phyloP scores from a whole-genome alignment of 1,140 invertebrate genomes.

The Eupristina koningsbergeri region DNA sequence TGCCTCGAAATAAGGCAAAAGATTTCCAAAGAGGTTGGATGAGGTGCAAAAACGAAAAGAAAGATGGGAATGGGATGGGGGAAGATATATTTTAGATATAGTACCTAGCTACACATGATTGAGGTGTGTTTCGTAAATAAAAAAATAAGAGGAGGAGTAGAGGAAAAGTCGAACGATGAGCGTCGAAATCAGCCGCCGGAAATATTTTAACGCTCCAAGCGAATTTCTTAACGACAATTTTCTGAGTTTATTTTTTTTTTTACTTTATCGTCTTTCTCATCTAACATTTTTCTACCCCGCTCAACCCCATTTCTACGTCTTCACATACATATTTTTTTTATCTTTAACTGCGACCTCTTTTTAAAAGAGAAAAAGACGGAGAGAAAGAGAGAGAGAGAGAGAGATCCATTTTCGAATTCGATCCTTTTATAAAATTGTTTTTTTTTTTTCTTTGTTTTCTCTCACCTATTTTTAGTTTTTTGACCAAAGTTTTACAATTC shows the following conservation, averaged over 20 bases:
- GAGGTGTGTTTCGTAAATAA: background rate
- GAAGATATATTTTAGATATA: too few species aligned
- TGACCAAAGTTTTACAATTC: background rate
- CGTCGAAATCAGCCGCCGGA: constrained; percentile 60
- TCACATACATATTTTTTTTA: background rate
- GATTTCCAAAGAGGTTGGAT: background rate
- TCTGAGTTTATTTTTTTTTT: constrained; percentile 54
- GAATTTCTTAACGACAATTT: constrained; percentile 65
- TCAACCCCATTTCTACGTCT: background rate
- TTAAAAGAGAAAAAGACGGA: background rate
- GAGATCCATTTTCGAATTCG: background rate
- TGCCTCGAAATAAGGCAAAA: background rate
- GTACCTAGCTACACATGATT: background rate
- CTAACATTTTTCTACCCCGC: background rate
- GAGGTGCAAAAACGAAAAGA: background rate
- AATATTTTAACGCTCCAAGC: constrained; percentile 64
- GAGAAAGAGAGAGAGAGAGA: background rate
- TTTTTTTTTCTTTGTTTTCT: background rate
- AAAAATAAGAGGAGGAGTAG: background rate
- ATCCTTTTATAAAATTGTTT: background rate
- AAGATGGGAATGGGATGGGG: background rate
- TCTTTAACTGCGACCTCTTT: background rate
- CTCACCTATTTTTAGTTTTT: background rate
- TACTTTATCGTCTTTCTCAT: constrained; percentile 29
- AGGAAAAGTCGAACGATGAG: constrained; percentile 33